These are phyloP conservation scores for Eupithecia inturbata DNA, from an alignment of 2,888 invertebrate genomes.

Conservation along the genomic window DNA sequence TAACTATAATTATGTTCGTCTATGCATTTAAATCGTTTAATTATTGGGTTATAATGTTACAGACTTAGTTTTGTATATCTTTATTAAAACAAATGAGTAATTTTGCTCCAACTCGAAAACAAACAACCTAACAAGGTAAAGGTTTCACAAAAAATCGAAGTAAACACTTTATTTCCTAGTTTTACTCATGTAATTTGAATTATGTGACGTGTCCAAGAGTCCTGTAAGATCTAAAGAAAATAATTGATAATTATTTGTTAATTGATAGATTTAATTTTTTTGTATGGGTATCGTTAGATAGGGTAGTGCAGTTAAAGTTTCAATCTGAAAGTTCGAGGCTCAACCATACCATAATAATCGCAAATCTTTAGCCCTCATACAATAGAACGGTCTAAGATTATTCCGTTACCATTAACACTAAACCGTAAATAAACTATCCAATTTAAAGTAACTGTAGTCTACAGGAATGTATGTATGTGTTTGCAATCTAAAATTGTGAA, in stretches of 20 bases:
- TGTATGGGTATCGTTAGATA: background rate
- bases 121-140: too few relatives aligned
- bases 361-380: background rate
- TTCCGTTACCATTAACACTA: background rate
- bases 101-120: too few relatives aligned
- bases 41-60: conserved; percentile 9
- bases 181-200: too few relatives aligned
- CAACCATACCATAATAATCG: background rate
- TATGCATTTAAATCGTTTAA: conserved; percentile 37
- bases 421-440: conserved; percentile 4
- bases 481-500: background rate
- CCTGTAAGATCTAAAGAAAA: too few relatives aligned
- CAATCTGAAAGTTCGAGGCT: background rate
- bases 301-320: background rate
- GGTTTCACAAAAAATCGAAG: too few relatives aligned
- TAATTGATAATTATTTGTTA: too few relatives aligned
- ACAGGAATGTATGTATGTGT: background rate
- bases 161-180: too few relatives aligned
- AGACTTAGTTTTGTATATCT: background rate
- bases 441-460: background rate
- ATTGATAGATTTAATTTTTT: background rate
- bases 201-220: too few relatives aligned
- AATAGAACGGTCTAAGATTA: background rate
- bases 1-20: conserved; percentile 23
- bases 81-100: too few relatives aligned